Evolutionary conservation across 2,113 vertebrate genomes (phyloP).

Genomic region (Sebastes schlegelii): DNA sequence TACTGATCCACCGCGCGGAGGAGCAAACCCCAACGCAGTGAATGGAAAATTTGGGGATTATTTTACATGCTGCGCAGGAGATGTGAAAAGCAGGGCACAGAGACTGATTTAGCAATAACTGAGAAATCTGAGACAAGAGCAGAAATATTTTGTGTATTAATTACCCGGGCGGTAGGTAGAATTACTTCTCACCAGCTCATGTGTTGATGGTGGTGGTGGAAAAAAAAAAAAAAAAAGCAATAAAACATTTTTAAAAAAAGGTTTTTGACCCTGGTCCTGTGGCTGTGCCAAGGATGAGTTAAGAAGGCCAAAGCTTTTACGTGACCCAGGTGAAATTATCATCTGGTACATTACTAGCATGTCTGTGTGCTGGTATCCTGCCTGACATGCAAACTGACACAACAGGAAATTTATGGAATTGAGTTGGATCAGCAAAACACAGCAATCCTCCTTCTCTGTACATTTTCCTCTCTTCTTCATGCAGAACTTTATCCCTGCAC

Average conservation of each 20-base stretch:
- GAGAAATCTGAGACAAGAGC: conserved; percentile 84
- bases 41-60: conserved; percentile 84
- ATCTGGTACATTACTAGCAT: conserved; percentile 46
- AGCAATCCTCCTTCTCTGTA: conserved; percentile 9
- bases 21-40: conserved; percentile 72
- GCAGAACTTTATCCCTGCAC: conserved; percentile 37
- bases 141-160: conserved; percentile 88
- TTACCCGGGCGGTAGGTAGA: conserved; percentile 76
- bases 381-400: conserved; percentile 56
- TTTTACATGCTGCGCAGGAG: conserved; percentile 84
- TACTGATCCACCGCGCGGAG: conserved; percentile 68
- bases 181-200: conserved; percentile 68
- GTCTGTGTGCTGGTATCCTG: conserved; percentile 41
- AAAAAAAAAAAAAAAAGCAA: conserved; percentile 77
- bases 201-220: conserved; percentile 51
- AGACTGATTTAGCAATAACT: conserved; percentile 86
- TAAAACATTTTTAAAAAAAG: conserved; percentile 69
- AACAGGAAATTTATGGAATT: conserved; percentile 54
- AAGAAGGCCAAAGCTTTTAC: conserved; percentile 65
- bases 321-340: conserved; percentile 68
- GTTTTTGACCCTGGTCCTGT: conserved; percentile 54
- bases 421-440: conserved; percentile 48
- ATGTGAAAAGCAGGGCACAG: conserved; percentile 83
- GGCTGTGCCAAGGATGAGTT: conserved; percentile 49
- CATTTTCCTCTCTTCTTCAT: conserved; percentile 40